These are phyloP conservation scores for Hipparchia semele DNA, from an alignment of 2,888 invertebrate genomes.

Conservation along the genomic window DNA sequence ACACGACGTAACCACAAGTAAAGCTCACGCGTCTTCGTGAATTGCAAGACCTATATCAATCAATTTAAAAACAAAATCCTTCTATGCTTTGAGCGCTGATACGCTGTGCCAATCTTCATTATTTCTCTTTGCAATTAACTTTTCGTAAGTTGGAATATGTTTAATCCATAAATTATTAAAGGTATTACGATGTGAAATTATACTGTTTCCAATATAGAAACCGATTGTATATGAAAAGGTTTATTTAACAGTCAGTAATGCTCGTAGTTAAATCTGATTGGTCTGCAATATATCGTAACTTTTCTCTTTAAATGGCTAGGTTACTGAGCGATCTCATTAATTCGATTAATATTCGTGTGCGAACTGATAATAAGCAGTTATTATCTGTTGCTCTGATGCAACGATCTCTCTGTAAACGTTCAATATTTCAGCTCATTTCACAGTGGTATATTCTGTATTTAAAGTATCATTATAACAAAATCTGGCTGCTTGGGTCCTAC, in stretches of 20 bases:
- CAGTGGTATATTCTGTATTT: constrained; percentile 5
- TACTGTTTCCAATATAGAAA: too few species aligned
- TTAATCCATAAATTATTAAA: too few species aligned
- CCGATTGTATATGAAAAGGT: neutral
- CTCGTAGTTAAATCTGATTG: neutral
- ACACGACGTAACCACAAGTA: too few species aligned
- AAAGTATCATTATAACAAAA: constrained; percentile 7
- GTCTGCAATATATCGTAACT: neutral
- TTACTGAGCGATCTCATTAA: constrained; percentile 2
- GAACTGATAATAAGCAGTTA: constrained; percentile 19
- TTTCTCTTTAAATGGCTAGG: neutral
- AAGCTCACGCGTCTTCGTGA: too few species aligned
- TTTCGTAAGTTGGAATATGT: too few species aligned
- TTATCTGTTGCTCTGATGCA: constrained; percentile 1
- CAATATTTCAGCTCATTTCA: constrained; percentile 5
- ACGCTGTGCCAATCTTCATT: neutral
- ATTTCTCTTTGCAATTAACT: too few species aligned
- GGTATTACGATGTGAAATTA: too few species aligned
- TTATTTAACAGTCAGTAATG: neutral
- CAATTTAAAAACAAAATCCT: neutral
- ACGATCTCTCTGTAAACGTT: neutral
- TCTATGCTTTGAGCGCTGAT: neutral
- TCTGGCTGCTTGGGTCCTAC: neutral
- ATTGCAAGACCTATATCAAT: too few species aligned
- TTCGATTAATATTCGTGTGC: neutral